Evolutionary conservation across 2,888 invertebrate genomes (phyloP), one percentile per base, ranked within the genome.

Genomic region (Tenthredo notha): DNA sequence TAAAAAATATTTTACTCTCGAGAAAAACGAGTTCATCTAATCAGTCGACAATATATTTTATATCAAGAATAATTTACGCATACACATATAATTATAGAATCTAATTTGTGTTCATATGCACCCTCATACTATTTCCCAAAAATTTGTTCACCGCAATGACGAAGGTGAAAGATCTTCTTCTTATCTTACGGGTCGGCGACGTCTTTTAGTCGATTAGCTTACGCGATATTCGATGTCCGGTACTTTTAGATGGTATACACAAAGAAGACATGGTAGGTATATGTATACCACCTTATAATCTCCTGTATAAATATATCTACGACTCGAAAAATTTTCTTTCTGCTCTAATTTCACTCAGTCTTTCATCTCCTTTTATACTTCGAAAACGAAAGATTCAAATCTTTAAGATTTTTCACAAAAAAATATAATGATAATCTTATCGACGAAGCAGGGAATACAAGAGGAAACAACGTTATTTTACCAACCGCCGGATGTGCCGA

Each of bases 401-500:
- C 54, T 18, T 54, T 6, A 7, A 54, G n/a, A 54, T 21, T 61
- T 21, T 61, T 25, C 3, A 33, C 3, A 12, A 18, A 33, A 18
- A 67, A n/a, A n/a, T n/a, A 18, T 15, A 67, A 33, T 18, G 18
- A 33, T 25, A 18, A 67, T 12, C 33, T 67, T 67, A 67, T 67
- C 67, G 67, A 67, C 67, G 18, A 33, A 43, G 77, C 18, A 50
- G 33, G 33, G 0, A 50, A 33, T n/a, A 33, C 29, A 33, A 25
- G 77, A 77, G 25, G 77, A 54, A 54, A 43, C 43, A 18, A 54
- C 50, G 25, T 54, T 33, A 29, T 47, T 77, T 47, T 77, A 77
- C 77, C 77, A 77, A 77, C 77, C 12, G 77, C 77, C 77, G 77
- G 77, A 77, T 77, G 77, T 33, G 77, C 47, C 33, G 33, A 54